phyloP scores from a whole-genome alignment of 2,113 vertebrate genomes.

The Cathartes aura region DNA sequence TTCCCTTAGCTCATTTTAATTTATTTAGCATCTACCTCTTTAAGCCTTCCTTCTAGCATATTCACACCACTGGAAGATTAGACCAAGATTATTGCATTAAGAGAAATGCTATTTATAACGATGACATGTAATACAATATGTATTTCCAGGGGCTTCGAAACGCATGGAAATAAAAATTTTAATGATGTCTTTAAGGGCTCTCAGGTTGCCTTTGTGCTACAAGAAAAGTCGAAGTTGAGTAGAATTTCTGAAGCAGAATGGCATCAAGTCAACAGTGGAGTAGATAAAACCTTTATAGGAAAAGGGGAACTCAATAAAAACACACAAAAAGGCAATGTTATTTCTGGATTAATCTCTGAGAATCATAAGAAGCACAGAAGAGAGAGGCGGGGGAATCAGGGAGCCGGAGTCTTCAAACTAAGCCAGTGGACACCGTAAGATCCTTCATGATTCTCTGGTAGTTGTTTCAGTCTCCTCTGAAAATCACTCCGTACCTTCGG shows the following conservation, averaged over 20 bases:
- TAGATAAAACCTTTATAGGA: conserved; percentile 14
- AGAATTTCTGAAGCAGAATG: not conserved
- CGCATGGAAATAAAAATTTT: not conserved
- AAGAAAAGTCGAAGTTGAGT: not conserved
- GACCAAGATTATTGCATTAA: conserved; percentile 1
- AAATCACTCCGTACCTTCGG: fast-evolving
- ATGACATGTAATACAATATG: not conserved
- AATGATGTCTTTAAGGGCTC: not conserved
- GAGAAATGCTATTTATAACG: conserved; percentile 46
- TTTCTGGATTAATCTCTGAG: not conserved
- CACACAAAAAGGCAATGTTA: not conserved
- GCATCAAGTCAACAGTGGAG: not conserved
- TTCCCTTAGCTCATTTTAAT: conserved; percentile 44
- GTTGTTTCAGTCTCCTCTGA: not conserved
- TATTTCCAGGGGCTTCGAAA: conserved; percentile 28
- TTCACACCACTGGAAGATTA: conserved; percentile 49
- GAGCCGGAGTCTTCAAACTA: fast-evolving
- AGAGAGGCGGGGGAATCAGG: fast-evolving
- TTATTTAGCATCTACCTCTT: conserved; percentile 39
- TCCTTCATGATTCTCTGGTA: not conserved
- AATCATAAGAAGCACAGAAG: not conserved
- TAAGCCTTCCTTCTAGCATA: not conserved
- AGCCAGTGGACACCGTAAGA: fast-evolving
- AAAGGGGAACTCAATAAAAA: not conserved
- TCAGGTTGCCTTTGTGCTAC: not conserved